Evolutionary conservation across 2,113 vertebrate species (phyloP).

Genomic region (Theristicus caerulescens): DNA sequence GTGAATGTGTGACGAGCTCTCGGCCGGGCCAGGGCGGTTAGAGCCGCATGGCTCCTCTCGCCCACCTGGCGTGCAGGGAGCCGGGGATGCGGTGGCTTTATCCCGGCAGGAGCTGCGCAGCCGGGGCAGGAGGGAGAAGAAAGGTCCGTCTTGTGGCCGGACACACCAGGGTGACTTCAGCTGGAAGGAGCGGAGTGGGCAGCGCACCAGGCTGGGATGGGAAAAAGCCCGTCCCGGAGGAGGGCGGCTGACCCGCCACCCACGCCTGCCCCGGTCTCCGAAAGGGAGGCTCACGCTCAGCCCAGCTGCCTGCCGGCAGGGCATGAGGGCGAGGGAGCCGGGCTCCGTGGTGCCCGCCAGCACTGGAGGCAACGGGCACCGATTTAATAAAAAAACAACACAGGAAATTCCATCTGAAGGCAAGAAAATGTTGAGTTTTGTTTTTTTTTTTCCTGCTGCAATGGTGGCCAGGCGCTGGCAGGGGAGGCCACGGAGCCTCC

Average conservation of each 20-base stretch:
- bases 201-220: background rate
- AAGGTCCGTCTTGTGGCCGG: background rate
- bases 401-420: background rate
- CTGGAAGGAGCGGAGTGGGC: background rate
- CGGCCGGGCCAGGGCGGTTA: background rate
- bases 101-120: rapidly evolving
- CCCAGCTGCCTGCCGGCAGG: background rate
- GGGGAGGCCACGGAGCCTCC: background rate
- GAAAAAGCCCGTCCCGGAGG: background rate
- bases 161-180: background rate
- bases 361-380: background rate
- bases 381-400: background rate
- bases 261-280: background rate
- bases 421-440: background rate
- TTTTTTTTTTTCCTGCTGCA: background rate
- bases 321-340: background rate
- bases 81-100: background rate
- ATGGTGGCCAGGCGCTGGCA: background rate
- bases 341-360: background rate
- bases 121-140: background rate
- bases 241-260: background rate
- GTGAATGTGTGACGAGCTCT: constrained; percentile 36
- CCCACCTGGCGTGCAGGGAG: background rate
- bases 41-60: background rate
- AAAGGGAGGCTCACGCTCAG: background rate